Evolutionary conservation across 92 coral and sea anemone genomes (phyloP), one percentile per base, ranked within the genome.

Genomic region (Palythoa grandiflora): DNA sequence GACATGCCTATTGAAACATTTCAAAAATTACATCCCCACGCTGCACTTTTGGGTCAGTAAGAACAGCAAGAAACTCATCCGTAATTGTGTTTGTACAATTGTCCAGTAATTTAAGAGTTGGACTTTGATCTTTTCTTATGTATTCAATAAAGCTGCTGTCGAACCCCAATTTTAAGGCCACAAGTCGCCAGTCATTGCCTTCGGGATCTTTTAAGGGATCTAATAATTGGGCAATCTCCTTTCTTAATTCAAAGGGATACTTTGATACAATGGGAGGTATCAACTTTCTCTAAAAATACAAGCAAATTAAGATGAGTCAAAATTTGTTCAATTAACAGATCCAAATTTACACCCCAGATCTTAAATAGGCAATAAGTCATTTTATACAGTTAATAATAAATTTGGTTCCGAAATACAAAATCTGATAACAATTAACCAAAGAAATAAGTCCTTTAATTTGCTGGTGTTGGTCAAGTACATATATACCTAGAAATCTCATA

Each of bases 121-220:
- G 98, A 73, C 84, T 79, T 37, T 37, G n/a, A 2, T 65, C 77
- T 3, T 84, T 35, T 63, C 88, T 91, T 38, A 96, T 74, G 15
- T 9, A 53, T 3, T 88, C 85, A 50, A 96, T 93, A 57, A 84
- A 84, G 3, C 37, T 38, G 52, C 90, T 70, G 11, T 66, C 54
- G 59, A 96, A 84, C n/a, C 80, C 78, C 3, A 96, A 88, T 13
- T 95, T 88, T 10, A 98, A 96, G 6, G 95, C 96, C 52, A 96
- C 91, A 15, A 84, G 59, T 7, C 98, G 88, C 94, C 95, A 96
- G 78, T 96, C 98, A 84, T 78, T 83, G 39, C 95, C 93, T 11
- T 79, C 91, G 17, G 89, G 28, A 28, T 28, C 91, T 75, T 91
- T 96, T 21, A 20, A 75, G 12, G 83, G 90, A 77, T 96, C 83